These are phyloP conservation scores for Labia minor DNA, from an alignment of 2,888 invertebrate species.

Conservation along the genomic window DNA sequence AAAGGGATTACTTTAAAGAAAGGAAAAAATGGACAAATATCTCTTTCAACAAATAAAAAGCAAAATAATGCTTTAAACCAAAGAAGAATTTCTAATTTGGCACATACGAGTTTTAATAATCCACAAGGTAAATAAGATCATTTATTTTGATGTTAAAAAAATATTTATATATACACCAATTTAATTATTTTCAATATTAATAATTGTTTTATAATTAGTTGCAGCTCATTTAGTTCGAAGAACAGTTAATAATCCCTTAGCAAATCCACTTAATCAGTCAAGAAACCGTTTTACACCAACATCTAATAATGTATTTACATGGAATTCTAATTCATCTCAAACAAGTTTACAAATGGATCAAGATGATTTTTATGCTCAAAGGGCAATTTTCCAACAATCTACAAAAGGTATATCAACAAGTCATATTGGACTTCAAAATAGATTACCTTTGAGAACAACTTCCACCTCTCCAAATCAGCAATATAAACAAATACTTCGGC, in stretches of 20 bases:
- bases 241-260: neutral
- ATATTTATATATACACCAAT: too few relatives aligned
- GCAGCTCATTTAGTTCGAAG: neutral
- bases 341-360: neutral
- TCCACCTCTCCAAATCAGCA: neutral
- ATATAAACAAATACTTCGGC: neutral
- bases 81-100: neutral
- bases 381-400: neutral
- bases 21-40: slow-evolving; percentile 44
- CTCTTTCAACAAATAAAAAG: slow-evolving; percentile 40
- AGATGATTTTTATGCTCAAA: neutral
- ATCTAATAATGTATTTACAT: neutral
- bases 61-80: neutral
- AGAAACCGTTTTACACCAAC: neutral
- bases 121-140: neutral
- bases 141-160: too few relatives aligned
- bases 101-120: neutral
- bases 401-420: neutral
- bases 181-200: neutral
- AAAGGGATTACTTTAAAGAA: slow-evolving; percentile 39
- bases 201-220: neutral
- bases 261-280: neutral
- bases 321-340: neutral
- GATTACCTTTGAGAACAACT: neutral
- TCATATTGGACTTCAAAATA: neutral